Conservation (phyloP, 30 jellyfish, hydroid and myxozoan species). For the Mastigias papua region DNA sequence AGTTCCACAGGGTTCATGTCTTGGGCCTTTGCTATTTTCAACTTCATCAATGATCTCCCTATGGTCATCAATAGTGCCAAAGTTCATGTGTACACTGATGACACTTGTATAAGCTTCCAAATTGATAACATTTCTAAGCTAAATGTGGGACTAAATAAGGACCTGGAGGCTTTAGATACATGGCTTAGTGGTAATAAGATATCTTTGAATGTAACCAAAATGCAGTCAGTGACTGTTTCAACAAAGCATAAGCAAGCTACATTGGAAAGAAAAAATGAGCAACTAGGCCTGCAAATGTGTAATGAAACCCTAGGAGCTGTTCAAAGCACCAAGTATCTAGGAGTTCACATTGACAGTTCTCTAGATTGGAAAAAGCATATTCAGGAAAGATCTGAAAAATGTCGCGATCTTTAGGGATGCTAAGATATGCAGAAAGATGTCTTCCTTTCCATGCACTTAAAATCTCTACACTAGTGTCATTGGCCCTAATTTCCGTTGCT, state of each 20-base stretch:
- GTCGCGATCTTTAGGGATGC: neutral
- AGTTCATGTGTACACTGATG: neutral
- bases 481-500: conserved; percentile 7
- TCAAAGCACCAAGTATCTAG: conserved; percentile 5
- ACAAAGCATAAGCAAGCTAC: conserved; percentile 21
- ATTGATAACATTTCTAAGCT: neutral
- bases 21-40: neutral
- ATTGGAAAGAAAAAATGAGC: neutral
- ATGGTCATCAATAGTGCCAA: neutral
- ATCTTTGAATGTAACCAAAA: conserved; percentile 50
- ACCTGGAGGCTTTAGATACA: neutral
- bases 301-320: conserved; percentile 10
- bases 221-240: conserved; percentile 43
- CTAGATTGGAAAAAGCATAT: conserved; percentile 47
- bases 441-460: neutral
- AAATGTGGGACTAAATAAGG: neutral
- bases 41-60: neutral
- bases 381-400: neutral
- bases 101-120: neutral
- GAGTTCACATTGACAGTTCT: conserved; percentile 8
- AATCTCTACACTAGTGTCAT: neutral
- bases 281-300: neutral
- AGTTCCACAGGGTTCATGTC: neutral
- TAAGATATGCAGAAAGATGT: neutral
- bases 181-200: conserved; percentile 53